phyloP scores from a whole-genome alignment of 1,140 invertebrate species.

The Pachypsylla venusta region DNA sequence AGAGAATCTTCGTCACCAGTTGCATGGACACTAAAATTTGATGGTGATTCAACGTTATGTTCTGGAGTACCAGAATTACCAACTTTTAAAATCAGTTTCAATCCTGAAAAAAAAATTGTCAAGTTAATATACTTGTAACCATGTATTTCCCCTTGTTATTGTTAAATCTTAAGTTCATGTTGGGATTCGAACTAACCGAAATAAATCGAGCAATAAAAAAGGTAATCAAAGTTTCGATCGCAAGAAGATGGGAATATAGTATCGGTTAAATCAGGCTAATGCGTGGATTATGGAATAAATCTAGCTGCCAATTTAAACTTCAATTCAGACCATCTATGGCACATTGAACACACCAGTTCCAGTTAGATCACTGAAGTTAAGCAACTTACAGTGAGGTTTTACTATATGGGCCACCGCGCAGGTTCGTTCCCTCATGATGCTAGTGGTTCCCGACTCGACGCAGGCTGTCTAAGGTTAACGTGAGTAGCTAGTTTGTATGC shows the following conservation, averaged over 20 bases:
- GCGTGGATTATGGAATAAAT: too few species aligned
- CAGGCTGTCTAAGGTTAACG: too few species aligned
- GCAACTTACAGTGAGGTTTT: too few species aligned
- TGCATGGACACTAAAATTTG: constrained; percentile 15
- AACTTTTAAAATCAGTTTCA: constrained; percentile 72
- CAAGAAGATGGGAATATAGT: not conserved
- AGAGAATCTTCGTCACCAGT: constrained; percentile 21
- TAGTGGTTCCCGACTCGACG: too few species aligned
- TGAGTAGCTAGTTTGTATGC: too few species aligned
- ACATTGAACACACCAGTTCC: too few species aligned
- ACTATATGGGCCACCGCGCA: too few species aligned
- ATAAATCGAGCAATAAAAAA: not conserved
- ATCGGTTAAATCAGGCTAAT: not conserved
- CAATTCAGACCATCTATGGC: too few species aligned
- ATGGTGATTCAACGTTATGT: constrained; percentile 36
- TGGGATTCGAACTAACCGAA: not conserved
- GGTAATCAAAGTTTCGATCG: not conserved
- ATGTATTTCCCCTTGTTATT: not conserved
- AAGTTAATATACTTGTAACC: too few species aligned
- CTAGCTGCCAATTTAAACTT: too few species aligned
- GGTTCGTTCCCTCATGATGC: too few species aligned
- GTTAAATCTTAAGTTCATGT: not conserved
- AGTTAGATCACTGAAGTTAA: too few species aligned
- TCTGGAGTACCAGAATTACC: constrained; percentile 51
- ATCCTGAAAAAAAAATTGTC: constrained; percentile 29